These are phyloP conservation scores for Eudasyphora cyanicolor DNA, from an alignment of 2,888 invertebrate species.

Conservation along the genomic window DNA sequence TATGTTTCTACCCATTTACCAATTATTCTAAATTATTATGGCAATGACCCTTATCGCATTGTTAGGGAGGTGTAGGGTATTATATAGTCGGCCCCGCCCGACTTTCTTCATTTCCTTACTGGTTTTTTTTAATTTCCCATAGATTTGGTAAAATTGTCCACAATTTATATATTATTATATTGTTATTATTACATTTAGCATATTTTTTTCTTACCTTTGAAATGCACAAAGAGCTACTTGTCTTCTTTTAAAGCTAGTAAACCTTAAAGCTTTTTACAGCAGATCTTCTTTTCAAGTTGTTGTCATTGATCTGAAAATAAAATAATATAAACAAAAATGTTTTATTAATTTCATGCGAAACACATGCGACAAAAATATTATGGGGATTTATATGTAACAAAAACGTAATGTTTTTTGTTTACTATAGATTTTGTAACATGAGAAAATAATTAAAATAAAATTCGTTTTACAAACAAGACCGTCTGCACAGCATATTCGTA, in stretches of 20 bases:
- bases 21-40: too few species aligned
- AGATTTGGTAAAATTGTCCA: too few species aligned
- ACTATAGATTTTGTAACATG: constrained; percentile 30
- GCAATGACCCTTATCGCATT: too few species aligned
- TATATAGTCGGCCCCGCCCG: background rate
- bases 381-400: background rate
- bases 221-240: constrained; percentile 26
- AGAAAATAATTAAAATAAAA: constrained; percentile 27
- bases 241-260: background rate
- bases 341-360: constrained; percentile 14
- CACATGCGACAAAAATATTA: background rate
- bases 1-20: too few species aligned
- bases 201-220: constrained; percentile 48
- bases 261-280: background rate
- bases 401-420: background rate
- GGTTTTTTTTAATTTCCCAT: too few species aligned
- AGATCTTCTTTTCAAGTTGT: constrained; percentile 22
- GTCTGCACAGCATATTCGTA: background rate
- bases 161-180: too few species aligned
- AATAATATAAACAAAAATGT: constrained; percentile 8
- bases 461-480: background rate
- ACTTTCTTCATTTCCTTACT: too few species aligned
- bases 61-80: too few species aligned
- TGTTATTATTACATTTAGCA: too few species aligned
- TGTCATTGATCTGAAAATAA: constrained; percentile 58